These are phyloP conservation scores for Troides oblongomaculatus DNA, from an alignment of 2,888 invertebrate genomes.

Conservation along the genomic window DNA sequence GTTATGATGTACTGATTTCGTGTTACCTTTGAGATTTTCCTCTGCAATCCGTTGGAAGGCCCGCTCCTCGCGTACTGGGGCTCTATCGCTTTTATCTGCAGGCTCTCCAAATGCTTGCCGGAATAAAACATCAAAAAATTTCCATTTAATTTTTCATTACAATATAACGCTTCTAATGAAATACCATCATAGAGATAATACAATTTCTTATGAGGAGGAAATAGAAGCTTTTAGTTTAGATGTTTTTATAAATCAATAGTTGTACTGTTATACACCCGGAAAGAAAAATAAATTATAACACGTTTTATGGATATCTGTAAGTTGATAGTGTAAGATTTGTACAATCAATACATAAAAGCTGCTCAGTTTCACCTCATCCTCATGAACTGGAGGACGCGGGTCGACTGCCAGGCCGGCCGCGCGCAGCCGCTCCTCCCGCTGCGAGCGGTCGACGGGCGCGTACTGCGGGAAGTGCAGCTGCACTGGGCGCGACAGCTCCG, in stretches of 20 bases:
- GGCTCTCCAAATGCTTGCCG: background rate
- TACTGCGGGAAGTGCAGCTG: slow-evolving; percentile 54
- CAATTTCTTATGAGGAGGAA: too few species aligned
- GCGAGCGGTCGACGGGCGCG: slow-evolving; percentile 49
- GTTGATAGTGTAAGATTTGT: too few species aligned
- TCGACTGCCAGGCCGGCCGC: background rate
- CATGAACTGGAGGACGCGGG: background rate
- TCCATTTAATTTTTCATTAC: too few species aligned
- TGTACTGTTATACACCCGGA: too few species aligned
- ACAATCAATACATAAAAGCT: too few species aligned
- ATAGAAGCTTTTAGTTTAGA: too few species aligned
- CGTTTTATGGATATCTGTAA: too few species aligned
- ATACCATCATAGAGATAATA: too few species aligned
- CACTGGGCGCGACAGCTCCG: slow-evolving; percentile 51
- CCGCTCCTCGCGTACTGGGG: slow-evolving; percentile 51
- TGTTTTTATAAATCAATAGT: too few species aligned
- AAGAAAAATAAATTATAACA: too few species aligned
- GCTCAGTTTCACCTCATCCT: background rate
- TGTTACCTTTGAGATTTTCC: slow-evolving; percentile 39
- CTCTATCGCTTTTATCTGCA: slow-evolving; percentile 30
- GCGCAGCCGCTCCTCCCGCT: slow-evolving; percentile 21
- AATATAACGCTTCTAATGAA: too few species aligned
- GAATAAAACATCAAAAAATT: background rate
- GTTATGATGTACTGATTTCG: too few species aligned
- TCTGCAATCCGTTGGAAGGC: slow-evolving; percentile 61